Evolutionary conservation across 2,113 vertebrate genomes (phyloP).

Genomic region (Tupaia chinensis): DNA sequence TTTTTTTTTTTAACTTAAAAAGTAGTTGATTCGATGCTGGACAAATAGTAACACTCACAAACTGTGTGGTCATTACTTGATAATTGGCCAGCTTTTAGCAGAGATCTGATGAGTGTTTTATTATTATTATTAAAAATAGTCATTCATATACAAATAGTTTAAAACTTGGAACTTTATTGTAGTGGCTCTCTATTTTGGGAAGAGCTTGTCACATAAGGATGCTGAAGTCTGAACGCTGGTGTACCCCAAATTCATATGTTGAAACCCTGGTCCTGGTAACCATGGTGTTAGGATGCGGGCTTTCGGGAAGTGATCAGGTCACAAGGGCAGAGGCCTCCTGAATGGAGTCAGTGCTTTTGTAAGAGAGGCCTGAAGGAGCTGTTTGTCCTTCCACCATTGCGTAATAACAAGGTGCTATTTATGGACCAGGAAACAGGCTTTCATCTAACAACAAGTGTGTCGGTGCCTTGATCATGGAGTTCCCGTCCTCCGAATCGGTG

Average conservation of each 20-base stretch:
- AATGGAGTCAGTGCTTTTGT: not conserved
- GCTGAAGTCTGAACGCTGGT: not conserved
- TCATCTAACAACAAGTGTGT: no score
- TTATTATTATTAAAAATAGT: not conserved
- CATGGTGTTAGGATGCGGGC: not conserved
- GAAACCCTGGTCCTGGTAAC: not conserved
- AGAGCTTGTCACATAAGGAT: not conserved
- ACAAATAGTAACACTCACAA: not conserved
- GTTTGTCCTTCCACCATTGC: no score
- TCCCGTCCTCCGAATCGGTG: not conserved
- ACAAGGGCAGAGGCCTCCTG: not conserved
- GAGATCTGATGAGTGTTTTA: not conserved
- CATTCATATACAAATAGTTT: not conserved
- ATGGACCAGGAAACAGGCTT: not conserved
- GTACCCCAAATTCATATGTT: not conserved
- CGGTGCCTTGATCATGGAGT: not conserved
- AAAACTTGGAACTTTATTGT: conserved; percentile 10
- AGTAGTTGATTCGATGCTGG: conserved; percentile 29
- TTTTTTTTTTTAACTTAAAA: not conserved
- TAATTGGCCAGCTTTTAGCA: not conserved
- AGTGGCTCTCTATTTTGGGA: not conserved
- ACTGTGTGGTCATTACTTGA: not conserved
- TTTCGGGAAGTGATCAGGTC: not conserved
- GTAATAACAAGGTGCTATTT: not conserved
- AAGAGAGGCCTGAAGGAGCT: not conserved